These are phyloP conservation scores for Saccopteryx leptura DNA, from an alignment of 2,113 vertebrate genomes.

Conservation along the genomic window DNA sequence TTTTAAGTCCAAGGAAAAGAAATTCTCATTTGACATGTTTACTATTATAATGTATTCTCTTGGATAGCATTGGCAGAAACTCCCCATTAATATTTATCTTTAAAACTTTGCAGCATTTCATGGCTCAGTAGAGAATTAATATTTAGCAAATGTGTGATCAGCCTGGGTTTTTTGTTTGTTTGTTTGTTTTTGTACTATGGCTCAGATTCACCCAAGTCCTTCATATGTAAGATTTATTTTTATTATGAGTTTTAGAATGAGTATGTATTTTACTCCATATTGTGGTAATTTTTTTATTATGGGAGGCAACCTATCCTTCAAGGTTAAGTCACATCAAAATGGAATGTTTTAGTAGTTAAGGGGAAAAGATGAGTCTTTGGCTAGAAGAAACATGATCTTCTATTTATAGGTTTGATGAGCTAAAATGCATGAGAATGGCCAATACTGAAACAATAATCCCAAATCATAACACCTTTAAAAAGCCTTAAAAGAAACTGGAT, in stretches of 20 bases:
- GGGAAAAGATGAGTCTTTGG: neutral
- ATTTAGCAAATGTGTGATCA: conserved; percentile 77
- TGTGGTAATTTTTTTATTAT: conserved; percentile 22
- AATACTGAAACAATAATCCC: conserved; percentile 3
- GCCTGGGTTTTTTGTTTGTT: neutral
- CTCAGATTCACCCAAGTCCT: conserved; percentile 59
- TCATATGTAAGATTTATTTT: conserved; percentile 53
- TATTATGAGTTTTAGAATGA: conserved; percentile 68
- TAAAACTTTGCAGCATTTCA: conserved; percentile 82
- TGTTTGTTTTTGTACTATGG: conserved; percentile 57
- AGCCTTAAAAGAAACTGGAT: neutral
- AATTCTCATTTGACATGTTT: conserved; percentile 75
- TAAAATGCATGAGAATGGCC: neutral
- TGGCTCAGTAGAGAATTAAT: conserved; percentile 83
- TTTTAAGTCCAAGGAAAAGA: conserved; percentile 67
- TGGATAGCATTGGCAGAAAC: conserved; percentile 75
- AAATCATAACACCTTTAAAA: conserved; percentile 6
- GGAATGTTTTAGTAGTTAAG: conserved; percentile 16
- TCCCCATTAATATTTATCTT: conserved; percentile 84
- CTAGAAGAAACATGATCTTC: conserved; percentile 27
- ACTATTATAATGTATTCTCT: conserved; percentile 81
- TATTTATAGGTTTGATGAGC: neutral
- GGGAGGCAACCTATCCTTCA: conserved; percentile 2
- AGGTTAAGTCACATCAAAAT: conserved; percentile 61
- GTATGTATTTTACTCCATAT: conserved; percentile 18